Conservation (phyloP, 2,113 vertebrate genomes). For the Copsychus sechellarum region DNA sequence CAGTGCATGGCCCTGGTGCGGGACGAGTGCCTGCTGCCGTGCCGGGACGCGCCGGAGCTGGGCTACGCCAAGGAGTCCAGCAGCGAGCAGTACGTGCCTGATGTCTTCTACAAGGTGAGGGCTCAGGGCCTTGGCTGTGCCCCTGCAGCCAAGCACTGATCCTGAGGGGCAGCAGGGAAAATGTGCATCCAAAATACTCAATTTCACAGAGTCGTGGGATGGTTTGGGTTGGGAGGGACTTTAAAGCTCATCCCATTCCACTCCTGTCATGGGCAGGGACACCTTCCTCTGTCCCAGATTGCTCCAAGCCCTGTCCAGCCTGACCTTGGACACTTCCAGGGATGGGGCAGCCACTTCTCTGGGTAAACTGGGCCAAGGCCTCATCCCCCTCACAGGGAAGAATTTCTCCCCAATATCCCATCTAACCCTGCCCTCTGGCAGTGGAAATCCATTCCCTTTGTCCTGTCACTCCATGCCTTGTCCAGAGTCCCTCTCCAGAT, state of each 20-base stretch:
- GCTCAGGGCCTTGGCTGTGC: neutral
- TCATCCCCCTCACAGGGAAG: accelerated
- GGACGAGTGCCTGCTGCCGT: constrained; percentile 94
- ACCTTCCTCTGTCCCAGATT: neutral
- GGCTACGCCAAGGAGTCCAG: constrained; percentile 97
- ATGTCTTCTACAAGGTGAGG: constrained; percentile 96
- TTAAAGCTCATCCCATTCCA: neutral
- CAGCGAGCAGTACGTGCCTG: constrained; percentile 96
- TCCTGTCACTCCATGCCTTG: neutral
- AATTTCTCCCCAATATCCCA: neutral
- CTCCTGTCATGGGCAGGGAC: neutral
- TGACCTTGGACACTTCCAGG: neutral
- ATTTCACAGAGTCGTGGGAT: accelerated
- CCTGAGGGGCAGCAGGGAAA: neutral
- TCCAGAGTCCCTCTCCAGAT: neutral
- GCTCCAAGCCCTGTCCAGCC: accelerated
- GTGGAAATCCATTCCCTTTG: neutral
- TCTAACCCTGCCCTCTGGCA: neutral
- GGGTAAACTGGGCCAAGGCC: neutral
- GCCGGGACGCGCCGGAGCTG: constrained; percentile 91
- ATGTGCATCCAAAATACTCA: accelerated
- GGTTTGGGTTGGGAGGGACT: neutral
- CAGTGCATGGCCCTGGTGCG: constrained; percentile 98
- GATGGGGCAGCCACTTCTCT: neutral
- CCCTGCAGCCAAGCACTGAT: neutral